Evolutionary conservation across 2,113 vertebrate genomes (phyloP).

Genomic region (Furnarius figulus): DNA sequence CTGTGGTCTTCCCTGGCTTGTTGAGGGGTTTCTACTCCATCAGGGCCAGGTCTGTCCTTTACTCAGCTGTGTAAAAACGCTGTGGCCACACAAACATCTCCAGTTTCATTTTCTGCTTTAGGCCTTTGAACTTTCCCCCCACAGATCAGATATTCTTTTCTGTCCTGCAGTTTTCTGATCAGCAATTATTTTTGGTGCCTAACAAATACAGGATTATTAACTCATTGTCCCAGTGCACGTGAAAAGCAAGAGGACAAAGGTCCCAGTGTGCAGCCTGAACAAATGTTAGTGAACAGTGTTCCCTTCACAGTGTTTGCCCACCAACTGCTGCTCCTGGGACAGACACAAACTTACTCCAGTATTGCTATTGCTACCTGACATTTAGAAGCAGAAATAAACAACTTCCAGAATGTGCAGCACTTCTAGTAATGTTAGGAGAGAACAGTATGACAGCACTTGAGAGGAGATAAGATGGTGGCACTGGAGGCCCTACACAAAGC

Average conservation of each 20-base stretch:
- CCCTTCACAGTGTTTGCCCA: neutral
- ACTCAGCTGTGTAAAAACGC: neutral
- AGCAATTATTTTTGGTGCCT: neutral
- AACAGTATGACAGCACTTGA: neutral
- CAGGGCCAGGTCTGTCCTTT: neutral
- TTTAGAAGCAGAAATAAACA: neutral
- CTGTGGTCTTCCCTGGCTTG: neutral
- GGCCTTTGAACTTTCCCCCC: neutral
- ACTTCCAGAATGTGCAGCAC: neutral
- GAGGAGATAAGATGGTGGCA: neutral
- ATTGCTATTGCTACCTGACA: rapidly evolving
- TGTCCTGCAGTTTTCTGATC: neutral
- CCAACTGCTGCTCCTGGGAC: neutral
- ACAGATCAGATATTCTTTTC: neutral
- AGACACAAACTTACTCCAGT: neutral
- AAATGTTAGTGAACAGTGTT: neutral
- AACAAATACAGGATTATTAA: rapidly evolving
- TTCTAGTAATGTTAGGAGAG: neutral
- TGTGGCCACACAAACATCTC: neutral
- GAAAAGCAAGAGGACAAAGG: neutral
- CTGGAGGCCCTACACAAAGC: neutral
- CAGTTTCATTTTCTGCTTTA: neutral
- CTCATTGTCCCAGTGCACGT: neutral
- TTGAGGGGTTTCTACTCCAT: neutral
- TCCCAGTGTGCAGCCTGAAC: neutral